Base-by-base conservation (phyloP, 2,888 invertebrate species). In the Stratiomys singularior region DNA sequence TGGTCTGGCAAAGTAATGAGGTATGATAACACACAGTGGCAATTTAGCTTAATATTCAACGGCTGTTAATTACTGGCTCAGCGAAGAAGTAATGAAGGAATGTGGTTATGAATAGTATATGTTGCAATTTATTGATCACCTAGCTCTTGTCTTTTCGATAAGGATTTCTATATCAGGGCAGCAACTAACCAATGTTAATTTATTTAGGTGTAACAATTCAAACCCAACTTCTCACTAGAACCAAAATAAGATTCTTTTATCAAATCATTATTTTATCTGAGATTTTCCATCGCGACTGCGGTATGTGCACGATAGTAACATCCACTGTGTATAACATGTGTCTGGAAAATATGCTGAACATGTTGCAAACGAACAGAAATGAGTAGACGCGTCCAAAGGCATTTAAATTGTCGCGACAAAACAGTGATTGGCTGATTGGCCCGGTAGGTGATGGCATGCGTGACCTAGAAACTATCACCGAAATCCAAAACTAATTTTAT, bases 361-460 rank as follows among this genome's bases (percentile, higher is more conserved):
- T 66, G 66, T 66, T 66, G n/a, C 63, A 63, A 37, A 37, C 52
- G 66, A 37, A 3, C 11, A 66, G 37, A 66, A 18, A 37, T 21
- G 37, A 27, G 66, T 37, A 66, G 28, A 27, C 66, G 11, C n/a
- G 69, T 47, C 47, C 28, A 18, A 9, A 69, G 69, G 69, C 69
- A 69, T 47, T 27, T 47, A 69, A 69, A 69, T 69, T 47, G 47
- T 18, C 15, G 46, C 69, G 69, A 69, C 47, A 30, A 69, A 5
- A 15, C 69, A 69, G 9, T 15, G 67, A 21, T 67, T 23, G 23
- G 46, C 25, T 18, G 25, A 27, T 69, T 46, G 69, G 46, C 69
- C 46, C 46, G 18, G 69, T 69, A 69, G 69, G 47, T 69, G 69
- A 69, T 69, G 69, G 69, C 69, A 69, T 69, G 69, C 69, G 69